phyloP scores from a whole-genome alignment of 30 jellyfish, hydroid and myxozoan genomes.

The Pelagia noctiluca region DNA sequence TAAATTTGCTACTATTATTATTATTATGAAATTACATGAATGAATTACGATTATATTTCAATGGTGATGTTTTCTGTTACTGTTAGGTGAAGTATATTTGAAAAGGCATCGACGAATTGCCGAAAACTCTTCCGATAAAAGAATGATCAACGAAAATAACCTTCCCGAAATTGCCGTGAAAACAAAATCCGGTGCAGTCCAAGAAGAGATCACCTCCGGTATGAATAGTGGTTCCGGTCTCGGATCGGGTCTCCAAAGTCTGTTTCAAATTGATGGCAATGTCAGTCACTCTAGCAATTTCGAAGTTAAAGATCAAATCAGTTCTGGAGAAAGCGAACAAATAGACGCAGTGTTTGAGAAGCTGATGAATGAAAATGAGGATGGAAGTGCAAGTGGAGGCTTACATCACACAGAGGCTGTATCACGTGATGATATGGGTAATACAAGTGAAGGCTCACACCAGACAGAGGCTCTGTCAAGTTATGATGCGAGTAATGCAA shows the following conservation, averaged over 20 bases:
- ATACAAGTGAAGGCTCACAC: not conserved
- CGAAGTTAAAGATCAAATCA: not conserved
- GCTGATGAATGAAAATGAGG: not conserved
- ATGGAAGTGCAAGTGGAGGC: not conserved
- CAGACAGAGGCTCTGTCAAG: not conserved
- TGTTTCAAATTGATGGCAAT: not conserved
- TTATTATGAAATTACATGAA: not conserved
- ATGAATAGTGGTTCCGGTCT: conserved; percentile 5
- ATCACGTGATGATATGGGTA: not conserved
- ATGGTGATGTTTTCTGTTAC: not conserved
- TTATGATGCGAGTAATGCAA: not conserved
- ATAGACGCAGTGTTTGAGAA: not conserved
- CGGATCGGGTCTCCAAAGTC: not conserved
- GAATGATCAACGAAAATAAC: not conserved
- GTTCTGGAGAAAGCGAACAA: not conserved
- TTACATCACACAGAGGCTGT: not conserved
- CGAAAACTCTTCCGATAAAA: not conserved
- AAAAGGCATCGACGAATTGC: conserved; percentile 51
- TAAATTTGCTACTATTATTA: not conserved
- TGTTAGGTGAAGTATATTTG: conserved; percentile 30
- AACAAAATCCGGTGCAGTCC: not conserved
- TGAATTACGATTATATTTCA: not conserved
- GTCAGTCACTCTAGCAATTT: not conserved
- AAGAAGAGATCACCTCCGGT: not conserved
- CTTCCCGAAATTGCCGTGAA: too few species aligned